Base-by-base conservation (phyloP, 2,888 invertebrate species). In the Epinotia ramella region DNA sequence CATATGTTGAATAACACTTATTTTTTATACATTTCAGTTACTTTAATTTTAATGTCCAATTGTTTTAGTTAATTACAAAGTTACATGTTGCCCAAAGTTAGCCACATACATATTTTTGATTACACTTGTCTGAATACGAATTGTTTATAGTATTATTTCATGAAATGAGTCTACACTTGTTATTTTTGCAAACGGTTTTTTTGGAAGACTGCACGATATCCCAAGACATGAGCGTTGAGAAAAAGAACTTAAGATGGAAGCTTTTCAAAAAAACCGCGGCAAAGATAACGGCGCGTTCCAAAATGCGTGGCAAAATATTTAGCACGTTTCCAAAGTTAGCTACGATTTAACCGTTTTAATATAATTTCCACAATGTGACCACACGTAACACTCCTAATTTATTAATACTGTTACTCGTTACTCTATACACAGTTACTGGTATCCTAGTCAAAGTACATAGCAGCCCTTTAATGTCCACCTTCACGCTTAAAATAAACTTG, bases 331-430 rank as follows among this genome's bases (percentile, higher is more conserved):
- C 72, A 33, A 72, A 72, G 76, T 75, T 71, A 75, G 72, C 72
- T 76, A 72, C 67, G 57, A 62, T 72, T 76, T 76, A 76, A 76
- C 67, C n/a, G n/a, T 76, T 76, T 76, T 63, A 76, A 72, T 76
- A 72, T 67, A 71, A 69, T 64, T 75, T 72, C 80, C 82, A 81
- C 83, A 81, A 83, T 80, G 83, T 84, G 87, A 87, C 84, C 85
- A 83, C 82, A 81, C 83, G 80, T 80, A 80, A 75, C 77, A 73
- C 66, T 66, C 77, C 76, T 79, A 79, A 78, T 79, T 79, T 78
- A 80, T 76, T 78, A 80, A 80, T 80, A 80, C 80, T 80, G 80
- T 80, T 79, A 77, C 73, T 78, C 75, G 68, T 75, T 78, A 80
- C 74, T 73, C 74, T 76, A 77, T 77, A 80, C 77, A 76, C 74